A percentile compares a stretch with the other conserved stretches of the same genome.
Conservation (phyloP, 2,797 vertebrate genomes). For the Coregonus suidteri region DNA sequence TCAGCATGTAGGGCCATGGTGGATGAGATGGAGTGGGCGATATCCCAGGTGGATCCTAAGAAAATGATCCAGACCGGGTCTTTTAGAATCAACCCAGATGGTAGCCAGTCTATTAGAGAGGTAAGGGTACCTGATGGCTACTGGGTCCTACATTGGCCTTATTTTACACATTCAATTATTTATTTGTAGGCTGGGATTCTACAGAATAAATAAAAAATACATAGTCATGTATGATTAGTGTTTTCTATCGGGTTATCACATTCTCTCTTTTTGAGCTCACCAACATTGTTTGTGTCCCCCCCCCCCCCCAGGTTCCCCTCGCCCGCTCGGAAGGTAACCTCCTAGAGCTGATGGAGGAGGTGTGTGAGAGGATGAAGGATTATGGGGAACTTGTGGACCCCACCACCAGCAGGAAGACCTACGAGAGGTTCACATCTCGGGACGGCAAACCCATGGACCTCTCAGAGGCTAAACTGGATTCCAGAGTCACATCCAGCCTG, state of each 20-base stretch:
- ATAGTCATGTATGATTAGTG: not conserved
- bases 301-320: conserved; percentile 82
- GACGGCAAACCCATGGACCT: conserved; percentile 83
- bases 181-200: not conserved
- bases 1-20: conserved; percentile 93
- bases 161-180: not conserved
- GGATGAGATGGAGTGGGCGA: conserved; percentile 95
- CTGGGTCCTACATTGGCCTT: not conserved
- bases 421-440: conserved; percentile 80
- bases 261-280: not conserved
- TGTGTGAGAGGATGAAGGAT: conserved; percentile 94
- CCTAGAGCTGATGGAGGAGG: conserved; percentile 87
- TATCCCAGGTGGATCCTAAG: conserved; percentile 88
- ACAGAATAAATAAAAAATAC: not conserved
- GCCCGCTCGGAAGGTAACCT: conserved; percentile 92
- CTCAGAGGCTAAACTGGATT: conserved; percentile 82
- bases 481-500: conserved; percentile 83
- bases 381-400: conserved; percentile 85
- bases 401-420: conserved; percentile 83
- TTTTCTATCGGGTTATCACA: not conserved
- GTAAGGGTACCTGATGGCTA: conserved; percentile 65
- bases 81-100: conserved; percentile 95
- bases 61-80: conserved; percentile 95
- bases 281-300: not conserved
- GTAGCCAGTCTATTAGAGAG: conserved; percentile 92